A percentile compares a stretch with the other conserved stretches of the same genome.
phyloP scores from a whole-genome alignment of 2,113 vertebrate species.

The Cnemophilus loriae region DNA sequence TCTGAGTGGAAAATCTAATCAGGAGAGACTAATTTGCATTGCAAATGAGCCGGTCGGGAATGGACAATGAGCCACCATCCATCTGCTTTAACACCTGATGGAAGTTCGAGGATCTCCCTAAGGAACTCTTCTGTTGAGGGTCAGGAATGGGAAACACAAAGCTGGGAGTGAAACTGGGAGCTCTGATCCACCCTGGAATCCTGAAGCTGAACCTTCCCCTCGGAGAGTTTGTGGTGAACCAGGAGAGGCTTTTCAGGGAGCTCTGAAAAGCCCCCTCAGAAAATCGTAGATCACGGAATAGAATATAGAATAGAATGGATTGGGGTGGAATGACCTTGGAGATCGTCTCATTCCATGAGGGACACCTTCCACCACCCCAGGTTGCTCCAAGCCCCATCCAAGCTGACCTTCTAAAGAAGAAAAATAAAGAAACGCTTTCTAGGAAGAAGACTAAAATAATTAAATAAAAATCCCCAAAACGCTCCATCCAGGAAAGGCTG shows the following conservation, averaged over 20 bases:
- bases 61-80: neutral
- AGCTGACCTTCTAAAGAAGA: neutral
- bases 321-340: neutral
- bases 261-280: neutral
- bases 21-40: neutral
- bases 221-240: neutral
- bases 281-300: neutral
- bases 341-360: neutral
- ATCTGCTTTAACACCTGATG: neutral
- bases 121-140: neutral
- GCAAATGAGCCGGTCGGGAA: neutral
- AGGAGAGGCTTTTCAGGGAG: neutral
- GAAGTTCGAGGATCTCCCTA: accelerated
- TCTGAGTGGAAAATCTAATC: neutral
- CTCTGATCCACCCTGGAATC: neutral
- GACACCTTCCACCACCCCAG: neutral
- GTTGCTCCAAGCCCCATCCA: neutral
- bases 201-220: neutral
- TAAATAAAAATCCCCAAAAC: accelerated
- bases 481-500: neutral
- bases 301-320: too few species aligned
- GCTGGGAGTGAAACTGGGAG: neutral
- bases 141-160: neutral
- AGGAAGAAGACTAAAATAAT: neutral
- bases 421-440: neutral